Evolutionary conservation across 1,140 invertebrate genomes (phyloP).

Genomic region (Dysdera silvatica): DNA sequence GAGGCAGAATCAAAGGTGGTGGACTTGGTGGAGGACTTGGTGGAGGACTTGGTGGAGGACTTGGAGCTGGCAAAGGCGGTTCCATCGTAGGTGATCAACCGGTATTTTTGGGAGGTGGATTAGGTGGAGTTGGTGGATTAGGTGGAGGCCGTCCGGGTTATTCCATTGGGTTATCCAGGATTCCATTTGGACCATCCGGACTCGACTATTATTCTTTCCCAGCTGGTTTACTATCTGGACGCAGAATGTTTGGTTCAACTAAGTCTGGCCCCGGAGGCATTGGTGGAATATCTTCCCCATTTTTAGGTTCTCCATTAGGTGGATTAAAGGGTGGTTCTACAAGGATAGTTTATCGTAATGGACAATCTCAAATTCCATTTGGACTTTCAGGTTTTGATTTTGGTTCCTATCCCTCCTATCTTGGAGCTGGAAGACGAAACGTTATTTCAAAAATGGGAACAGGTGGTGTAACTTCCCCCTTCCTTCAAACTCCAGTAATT

Average conservation of each 20-base stretch:
- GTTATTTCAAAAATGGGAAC: too few relatives aligned
- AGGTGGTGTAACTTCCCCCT: too few relatives aligned
- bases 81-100: constrained; percentile 5
- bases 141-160: constrained; percentile 2
- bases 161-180: constrained; percentile 4
- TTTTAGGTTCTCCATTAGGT: too few relatives aligned
- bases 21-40: too few relatives aligned
- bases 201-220: constrained; percentile 26
- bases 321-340: neutral
- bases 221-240: neutral
- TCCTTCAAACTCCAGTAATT: too few relatives aligned
- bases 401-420: constrained; percentile 11
- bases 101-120: constrained; percentile 11
- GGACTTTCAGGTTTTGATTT: constrained; percentile 20
- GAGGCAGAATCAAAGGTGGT: constrained; percentile 1
- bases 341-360: constrained; percentile 7
- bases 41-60: neutral
- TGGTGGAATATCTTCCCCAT: neutral
- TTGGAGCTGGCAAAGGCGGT: constrained; percentile 3
- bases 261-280: too few relatives aligned
- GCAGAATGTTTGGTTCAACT: neutral
- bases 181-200: constrained; percentile 16
- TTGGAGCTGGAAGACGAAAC: neutral
- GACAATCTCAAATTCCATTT: constrained; percentile 13
- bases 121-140: neutral